These are phyloP conservation scores for Pterophyllum scalare DNA, from an alignment of 2,113 vertebrate genomes.

Conservation along the genomic window DNA sequence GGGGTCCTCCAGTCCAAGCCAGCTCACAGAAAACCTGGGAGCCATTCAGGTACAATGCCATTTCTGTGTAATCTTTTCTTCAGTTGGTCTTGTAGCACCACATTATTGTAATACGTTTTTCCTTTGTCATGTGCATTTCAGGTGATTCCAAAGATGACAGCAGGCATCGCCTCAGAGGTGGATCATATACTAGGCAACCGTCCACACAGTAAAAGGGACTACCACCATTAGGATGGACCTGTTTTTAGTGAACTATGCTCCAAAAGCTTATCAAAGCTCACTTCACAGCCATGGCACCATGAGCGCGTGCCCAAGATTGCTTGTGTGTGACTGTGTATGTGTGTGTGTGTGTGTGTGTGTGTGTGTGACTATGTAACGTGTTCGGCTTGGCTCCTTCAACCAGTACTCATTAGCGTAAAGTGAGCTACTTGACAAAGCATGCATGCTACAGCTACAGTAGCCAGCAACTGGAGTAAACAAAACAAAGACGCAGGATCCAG, in stretches of 20 bases:
- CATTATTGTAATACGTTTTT: not conserved
- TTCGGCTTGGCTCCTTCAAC: constrained; percentile 67
- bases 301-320: constrained; percentile 58
- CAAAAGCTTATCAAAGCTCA: constrained; percentile 61
- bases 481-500: constrained; percentile 27
- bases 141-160: constrained; percentile 98
- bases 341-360: constrained; percentile 49
- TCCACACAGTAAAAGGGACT: constrained; percentile 96
- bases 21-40: constrained; percentile 95
- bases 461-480: constrained; percentile 18
- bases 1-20: constrained; percentile 92
- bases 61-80: not conserved
- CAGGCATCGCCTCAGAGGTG: constrained; percentile 91
- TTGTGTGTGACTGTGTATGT: constrained; percentile 45
- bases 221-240: constrained; percentile 74
- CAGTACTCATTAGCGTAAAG: constrained; percentile 61
- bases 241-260: constrained; percentile 58
- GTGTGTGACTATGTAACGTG: constrained; percentile 44
- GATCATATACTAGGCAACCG: constrained; percentile 94
- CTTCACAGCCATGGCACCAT: constrained; percentile 74
- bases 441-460: constrained; percentile 68
- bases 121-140: constrained; percentile 60
- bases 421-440: constrained; percentile 67
- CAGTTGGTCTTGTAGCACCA: not conserved
- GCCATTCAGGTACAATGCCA: constrained; percentile 88